phyloP scores from a whole-genome alignment of 2,888 invertebrate species.

The Acronicta alni region DNA sequence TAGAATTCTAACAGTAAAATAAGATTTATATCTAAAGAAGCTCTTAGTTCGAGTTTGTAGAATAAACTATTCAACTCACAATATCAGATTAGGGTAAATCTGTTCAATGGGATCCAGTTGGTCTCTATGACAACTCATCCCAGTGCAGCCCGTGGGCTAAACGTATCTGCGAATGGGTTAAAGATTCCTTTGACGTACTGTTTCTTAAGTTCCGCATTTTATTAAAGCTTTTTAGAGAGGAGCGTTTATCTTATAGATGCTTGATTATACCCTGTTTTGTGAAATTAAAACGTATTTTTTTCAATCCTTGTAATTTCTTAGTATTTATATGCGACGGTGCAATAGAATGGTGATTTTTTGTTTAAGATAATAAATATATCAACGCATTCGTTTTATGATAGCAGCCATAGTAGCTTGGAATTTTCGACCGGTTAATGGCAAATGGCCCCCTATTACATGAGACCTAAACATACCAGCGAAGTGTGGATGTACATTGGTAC shows the following conservation, averaged over 20 bases:
- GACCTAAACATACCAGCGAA: too few species aligned
- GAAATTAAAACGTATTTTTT: conserved; percentile 15
- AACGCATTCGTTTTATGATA: too few species aligned
- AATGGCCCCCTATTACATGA: too few species aligned
- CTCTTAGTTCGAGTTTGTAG: conserved; percentile 70
- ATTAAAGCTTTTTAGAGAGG: conserved; percentile 30
- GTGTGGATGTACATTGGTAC: too few species aligned
- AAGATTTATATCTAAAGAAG: conserved; percentile 76
- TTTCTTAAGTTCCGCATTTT: conserved; percentile 25
- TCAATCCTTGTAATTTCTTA: conserved; percentile 13
- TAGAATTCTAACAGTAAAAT: conserved; percentile 62
- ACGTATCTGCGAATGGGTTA: conserved; percentile 47
- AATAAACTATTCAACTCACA: conserved; percentile 83
- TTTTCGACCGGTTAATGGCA: too few species aligned
- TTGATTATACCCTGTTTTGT: conserved; percentile 8
- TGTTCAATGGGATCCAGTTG: conserved; percentile 79
- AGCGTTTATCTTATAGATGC: conserved; percentile 26
- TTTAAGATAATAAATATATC: too few species aligned
- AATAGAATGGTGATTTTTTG: not conserved
- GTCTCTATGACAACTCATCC: conserved; percentile 82
- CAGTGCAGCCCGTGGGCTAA: conserved; percentile 40
- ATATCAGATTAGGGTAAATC: conserved; percentile 83
- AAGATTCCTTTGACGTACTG: conserved; percentile 49
- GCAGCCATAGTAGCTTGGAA: too few species aligned
- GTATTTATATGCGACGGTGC: conserved; percentile 19